Evolutionary conservation across 2,888 invertebrate genomes (phyloP), one percentile per base, ranked within the genome.

Genomic region (Acanthococcus lagerstroemiae): DNA sequence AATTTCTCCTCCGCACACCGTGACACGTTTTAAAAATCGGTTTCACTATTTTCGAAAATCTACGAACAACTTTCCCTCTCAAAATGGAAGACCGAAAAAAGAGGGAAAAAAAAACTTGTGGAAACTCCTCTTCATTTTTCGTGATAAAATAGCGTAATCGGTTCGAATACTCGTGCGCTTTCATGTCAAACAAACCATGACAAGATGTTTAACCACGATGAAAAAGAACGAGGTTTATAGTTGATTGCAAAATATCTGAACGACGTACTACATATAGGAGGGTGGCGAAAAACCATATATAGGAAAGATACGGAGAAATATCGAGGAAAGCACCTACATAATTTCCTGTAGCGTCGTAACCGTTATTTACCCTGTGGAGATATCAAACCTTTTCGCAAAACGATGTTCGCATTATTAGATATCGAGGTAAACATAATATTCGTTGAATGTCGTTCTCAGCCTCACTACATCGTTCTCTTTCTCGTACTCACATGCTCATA

Each of bases 121-220:
- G 52, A 21, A 21, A n/a, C 22, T 22, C 4, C 24, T 52, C 9
- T 61, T 50, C 52, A 17, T 50, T 61, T 24, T 61, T 61, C 30
- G 61, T 52, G 61, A 61, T 61, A 61, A 61, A 61, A 52, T 61
- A 61, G 37, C 50, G 61, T 50, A 61, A 52, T 61, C 61, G 52
- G 46, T 61, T 61, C 61, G 61, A 24, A 37, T 61, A 50, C 60
- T 60, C 52, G 52, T 52, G 24, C 52, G 61, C 61, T 61, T 61
- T 61, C 61, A 61, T 61, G 61, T 61, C 61, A 61, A 61, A 61
- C 52, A 61, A 61, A 61, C 61, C 61, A 61, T 61, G 61, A 61
- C 61, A 61, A 61, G 61, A 61, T 61, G 61, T 61, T 61, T 61
- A 58, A 61, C 61, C 61, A 52, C 50, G 61, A 48, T 61, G 61